Conservation (phyloP, 2,113 vertebrate species). For the Tamias sibiricus region DNA sequence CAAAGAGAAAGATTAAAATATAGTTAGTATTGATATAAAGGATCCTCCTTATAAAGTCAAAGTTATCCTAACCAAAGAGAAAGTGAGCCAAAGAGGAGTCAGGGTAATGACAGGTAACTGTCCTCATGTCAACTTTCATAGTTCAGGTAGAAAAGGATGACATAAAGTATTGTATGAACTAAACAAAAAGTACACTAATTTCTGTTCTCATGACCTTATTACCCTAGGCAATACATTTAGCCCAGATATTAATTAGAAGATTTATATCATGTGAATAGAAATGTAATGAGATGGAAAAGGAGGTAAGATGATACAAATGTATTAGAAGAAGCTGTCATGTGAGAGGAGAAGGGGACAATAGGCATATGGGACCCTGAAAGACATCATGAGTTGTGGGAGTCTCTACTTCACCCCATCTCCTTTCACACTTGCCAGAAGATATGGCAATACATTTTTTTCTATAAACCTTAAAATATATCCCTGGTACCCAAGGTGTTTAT, state of each 20-base stretch:
- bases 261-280: not conserved
- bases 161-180: not conserved
- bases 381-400: not conserved
- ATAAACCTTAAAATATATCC: not conserved
- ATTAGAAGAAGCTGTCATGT: not conserved
- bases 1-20: not conserved
- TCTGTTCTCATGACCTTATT: not conserved
- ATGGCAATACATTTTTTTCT: not conserved
- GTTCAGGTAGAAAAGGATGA: not conserved
- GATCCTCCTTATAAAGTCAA: not conserved
- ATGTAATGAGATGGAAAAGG: not conserved
- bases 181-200: not conserved
- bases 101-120: not conserved
- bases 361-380: not conserved
- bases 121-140: not conserved
- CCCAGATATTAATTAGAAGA: slow-evolving; percentile 4
- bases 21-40: not conserved
- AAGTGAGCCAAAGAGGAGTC: not conserved
- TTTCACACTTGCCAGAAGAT: not conserved
- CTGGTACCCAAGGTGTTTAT: not conserved
- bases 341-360: not conserved
- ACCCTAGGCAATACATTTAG: not conserved
- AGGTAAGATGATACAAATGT: not conserved
- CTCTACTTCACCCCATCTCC: accelerated
- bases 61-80: not conserved